Conservation (phyloP, 2,888 invertebrate genomes). For the Amaurobius ferox region DNA sequence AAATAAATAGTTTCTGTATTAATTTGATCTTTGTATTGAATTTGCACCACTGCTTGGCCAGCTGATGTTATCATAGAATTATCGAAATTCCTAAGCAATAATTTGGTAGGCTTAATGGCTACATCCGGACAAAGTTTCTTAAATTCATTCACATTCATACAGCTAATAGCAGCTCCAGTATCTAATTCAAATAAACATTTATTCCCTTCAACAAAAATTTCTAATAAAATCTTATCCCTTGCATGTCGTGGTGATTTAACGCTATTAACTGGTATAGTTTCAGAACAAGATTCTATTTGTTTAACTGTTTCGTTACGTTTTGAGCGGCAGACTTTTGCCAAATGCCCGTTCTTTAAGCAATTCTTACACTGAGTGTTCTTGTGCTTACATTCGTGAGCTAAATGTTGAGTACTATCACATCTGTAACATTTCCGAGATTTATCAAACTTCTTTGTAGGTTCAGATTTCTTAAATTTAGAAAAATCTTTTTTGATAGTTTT, state of each 20-base stretch:
- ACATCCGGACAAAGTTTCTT: slow-evolving; percentile 53
- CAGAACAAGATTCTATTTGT: too few relatives aligned
- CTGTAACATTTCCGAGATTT: slow-evolving; percentile 52
- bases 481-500: slow-evolving; percentile 48
- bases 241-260: slow-evolving; percentile 55
- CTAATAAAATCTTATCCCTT: slow-evolving; percentile 55
- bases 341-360: slow-evolving; percentile 55
- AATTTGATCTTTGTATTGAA: slow-evolving; percentile 48
- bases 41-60: slow-evolving; percentile 51
- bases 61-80: slow-evolving; percentile 54
- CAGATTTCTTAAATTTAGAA: slow-evolving; percentile 40
- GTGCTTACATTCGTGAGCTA: slow-evolving; percentile 45
- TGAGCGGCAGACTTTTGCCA: slow-evolving; percentile 55
- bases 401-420: slow-evolving; percentile 57
- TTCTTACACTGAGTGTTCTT: slow-evolving; percentile 43
- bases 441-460: slow-evolving; percentile 55
- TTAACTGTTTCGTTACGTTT: slow-evolving; percentile 56
- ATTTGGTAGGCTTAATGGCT: slow-evolving; percentile 55
- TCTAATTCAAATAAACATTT: slow-evolving; percentile 43
- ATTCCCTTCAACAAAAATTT: slow-evolving; percentile 54
- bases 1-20: slow-evolving; percentile 47
- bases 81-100: slow-evolving; percentile 54
- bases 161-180: slow-evolving; percentile 52
- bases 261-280: slow-evolving; percentile 54
- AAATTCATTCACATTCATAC: slow-evolving; percentile 46